Evolutionary conservation across 2,113 vertebrate genomes (phyloP), one percentile per base, ranked within the genome.

Genomic region (Danionella cerebrum): DNA sequence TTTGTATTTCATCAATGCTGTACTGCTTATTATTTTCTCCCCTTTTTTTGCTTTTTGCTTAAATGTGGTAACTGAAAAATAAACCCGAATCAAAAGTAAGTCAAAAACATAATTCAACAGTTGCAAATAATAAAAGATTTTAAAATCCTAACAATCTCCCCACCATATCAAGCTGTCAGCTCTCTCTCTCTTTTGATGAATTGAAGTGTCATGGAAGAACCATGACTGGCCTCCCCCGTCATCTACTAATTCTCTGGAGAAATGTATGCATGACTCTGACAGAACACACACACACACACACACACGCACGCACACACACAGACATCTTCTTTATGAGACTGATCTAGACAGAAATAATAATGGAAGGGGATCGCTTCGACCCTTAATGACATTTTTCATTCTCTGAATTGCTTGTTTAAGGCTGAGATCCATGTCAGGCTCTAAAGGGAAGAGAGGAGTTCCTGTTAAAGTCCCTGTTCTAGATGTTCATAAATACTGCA

Each of bases 241-340:
- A 21, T 72, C 76, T 54, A 12, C 31, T 78, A 79, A 72, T 79
- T 69, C 36, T 33, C 65, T 2, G 44, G 53, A 70, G 50, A 65
- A 77, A 79, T 71, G 12, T 74, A 73, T 80, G 71, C 68, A 18
- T 63, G 64, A 18, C 62, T 67, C 53, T 11, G 29, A 25, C 50
- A 29, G 42, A 35, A 9, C 29, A 2, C 8, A 14, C 18, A n/a
- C 19, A 11, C 16, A 10, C 22, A 48, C 27, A 27, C 29, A 22
- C 22, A 59, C 21, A 21, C 22, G 42, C 14, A 13, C 19, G 6
- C 29, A 29, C 59, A 63, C 27, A 60, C 14, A 2, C 39, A 3
- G 2, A n/a, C n/a, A n/a, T n/a, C n/a, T n/a, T 45, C 27, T 19
- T 33, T 35, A 63, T 60, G n/a, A 31, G 38, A 60, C 3, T 41